Conservation (phyloP, 2,113 vertebrate species). For the Nettapus auritus region DNA sequence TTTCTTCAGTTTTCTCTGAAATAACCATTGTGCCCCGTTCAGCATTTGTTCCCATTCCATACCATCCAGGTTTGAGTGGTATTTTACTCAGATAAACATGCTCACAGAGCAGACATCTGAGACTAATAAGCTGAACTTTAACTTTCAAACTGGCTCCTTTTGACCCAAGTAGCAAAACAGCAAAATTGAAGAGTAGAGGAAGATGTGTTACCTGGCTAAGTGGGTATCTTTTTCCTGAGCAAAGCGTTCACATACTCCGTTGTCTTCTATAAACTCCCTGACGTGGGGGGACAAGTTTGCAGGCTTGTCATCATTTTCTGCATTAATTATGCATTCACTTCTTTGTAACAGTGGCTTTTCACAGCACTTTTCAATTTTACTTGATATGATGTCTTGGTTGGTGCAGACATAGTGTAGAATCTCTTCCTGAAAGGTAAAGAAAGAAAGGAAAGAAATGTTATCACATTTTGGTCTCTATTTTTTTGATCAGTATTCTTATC, state of each 20-base stretch:
- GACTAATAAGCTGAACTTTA: not conserved
- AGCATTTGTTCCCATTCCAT: not conserved
- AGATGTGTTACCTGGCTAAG: conserved; percentile 59
- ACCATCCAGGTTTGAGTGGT: too few relatives aligned
- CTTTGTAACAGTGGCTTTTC: conserved; percentile 58
- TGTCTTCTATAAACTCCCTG: conserved; percentile 65
- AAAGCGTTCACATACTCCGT: conserved; percentile 50
- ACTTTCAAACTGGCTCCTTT: rapidly evolving
- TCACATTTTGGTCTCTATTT: rapidly evolving
- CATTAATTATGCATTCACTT: conserved; percentile 52
- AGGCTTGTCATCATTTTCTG: conserved; percentile 59
- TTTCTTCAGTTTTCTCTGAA: not conserved
- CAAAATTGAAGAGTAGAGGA: rapidly evolving
- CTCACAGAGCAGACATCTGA: not conserved
- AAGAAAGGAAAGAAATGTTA: not conserved
- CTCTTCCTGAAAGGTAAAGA: conserved; percentile 40
- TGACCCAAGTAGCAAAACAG: not conserved
- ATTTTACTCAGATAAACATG: rapidly evolving
- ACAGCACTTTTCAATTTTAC: conserved; percentile 68
- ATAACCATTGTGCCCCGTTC: rapidly evolving
- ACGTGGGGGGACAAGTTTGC: conserved; percentile 45
- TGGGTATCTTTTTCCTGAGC: conserved; percentile 56
- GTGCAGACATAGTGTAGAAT: conserved; percentile 59
- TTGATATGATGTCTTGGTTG: conserved; percentile 53
- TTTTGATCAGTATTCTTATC: not conserved